Evolutionary conservation across 2,797 vertebrate genomes (phyloP), one percentile per base, ranked within the genome.

Genomic region (Chelon labrosus): DNA sequence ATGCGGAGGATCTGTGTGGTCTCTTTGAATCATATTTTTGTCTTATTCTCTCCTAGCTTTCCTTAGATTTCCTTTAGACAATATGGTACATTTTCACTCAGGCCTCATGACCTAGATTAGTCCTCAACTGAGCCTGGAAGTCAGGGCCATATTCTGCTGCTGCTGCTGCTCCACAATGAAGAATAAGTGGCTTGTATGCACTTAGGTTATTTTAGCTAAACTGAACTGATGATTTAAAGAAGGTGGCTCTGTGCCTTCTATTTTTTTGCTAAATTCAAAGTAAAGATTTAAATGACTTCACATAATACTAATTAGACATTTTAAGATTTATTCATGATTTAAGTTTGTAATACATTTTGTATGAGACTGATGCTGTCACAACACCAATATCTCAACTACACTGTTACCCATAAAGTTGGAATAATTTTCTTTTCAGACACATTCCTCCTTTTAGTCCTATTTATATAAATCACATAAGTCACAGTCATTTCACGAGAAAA

Each of bases 1-100:
- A 84, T 70, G 88, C 75, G 84, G 35, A 61, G 35, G 58, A 81
- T 82, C 71, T 86, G 75, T 84, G 84, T 79, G 86, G 79, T 82
- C 83, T 70, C 79, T 61, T 53, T 50, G 57, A 54, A 80, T 90
- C 56, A 52, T 57, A 70, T 64, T 84, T 81, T 75, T 58, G 75
- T 77, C 72, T 67, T 77, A 46, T 88, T 75, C 77, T 72, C 44
- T 70, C 72, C 59, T 42, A 82, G 39, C 37, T 55, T 79, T 20
- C 17, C 14, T 58, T 58, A 20, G 52, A 35, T 83, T 78, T 73
- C 17, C 19, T 70, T 83, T 7, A 37, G 46, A 70, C 54, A 70
- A 25, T 55, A n/a, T 64, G 50, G 47, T 51, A 44, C 72, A 35
- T 44, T 76, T 85, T 72, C 31, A 44, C 42, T n/a, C 42, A 79